phyloP scores from a whole-genome alignment of 2,797 vertebrate species.

The Apogon hyalosoma region DNA sequence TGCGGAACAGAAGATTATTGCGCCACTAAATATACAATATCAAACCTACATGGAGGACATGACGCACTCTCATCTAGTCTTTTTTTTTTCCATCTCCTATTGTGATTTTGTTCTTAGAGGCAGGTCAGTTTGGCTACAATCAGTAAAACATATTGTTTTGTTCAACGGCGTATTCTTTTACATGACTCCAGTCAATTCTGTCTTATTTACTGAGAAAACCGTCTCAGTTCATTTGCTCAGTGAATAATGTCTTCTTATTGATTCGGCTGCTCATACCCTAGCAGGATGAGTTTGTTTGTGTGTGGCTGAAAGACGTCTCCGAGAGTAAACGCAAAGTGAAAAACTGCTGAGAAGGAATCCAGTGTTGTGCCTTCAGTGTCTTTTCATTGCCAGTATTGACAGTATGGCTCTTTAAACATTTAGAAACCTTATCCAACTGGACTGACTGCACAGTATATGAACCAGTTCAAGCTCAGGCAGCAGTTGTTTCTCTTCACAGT shows the following conservation, averaged over 20 bases:
- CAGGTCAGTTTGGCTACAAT: constrained; percentile 23
- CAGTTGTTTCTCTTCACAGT: no score
- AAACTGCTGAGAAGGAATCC: neutral
- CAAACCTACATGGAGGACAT: no score
- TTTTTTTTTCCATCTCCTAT: neutral
- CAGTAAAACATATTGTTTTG: constrained; percentile 13
- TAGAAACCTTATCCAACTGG: neutral
- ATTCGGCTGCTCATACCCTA: constrained; percentile 20
- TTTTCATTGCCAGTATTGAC: neutral
- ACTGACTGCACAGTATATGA: neutral
- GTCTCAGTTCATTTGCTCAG: constrained; percentile 22
- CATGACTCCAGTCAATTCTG: constrained; percentile 12
- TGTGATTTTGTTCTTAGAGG: neutral
- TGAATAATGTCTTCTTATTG: constrained; percentile 34
- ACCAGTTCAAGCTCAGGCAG: neutral
- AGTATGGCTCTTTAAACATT: constrained; percentile 3
- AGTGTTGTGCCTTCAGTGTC: neutral
- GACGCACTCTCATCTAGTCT: neutral
- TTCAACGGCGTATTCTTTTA: constrained; percentile 4
- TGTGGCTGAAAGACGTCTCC: neutral
- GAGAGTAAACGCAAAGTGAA: neutral
- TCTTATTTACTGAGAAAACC: constrained; percentile 34
- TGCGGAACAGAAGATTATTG: no score
- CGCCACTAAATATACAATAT: no score
- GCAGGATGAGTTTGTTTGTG: neutral